These are phyloP conservation scores for Caenorhabditis wallacei DNA, from an alignment of 2,888 invertebrate genomes.

Conservation along the genomic window DNA sequence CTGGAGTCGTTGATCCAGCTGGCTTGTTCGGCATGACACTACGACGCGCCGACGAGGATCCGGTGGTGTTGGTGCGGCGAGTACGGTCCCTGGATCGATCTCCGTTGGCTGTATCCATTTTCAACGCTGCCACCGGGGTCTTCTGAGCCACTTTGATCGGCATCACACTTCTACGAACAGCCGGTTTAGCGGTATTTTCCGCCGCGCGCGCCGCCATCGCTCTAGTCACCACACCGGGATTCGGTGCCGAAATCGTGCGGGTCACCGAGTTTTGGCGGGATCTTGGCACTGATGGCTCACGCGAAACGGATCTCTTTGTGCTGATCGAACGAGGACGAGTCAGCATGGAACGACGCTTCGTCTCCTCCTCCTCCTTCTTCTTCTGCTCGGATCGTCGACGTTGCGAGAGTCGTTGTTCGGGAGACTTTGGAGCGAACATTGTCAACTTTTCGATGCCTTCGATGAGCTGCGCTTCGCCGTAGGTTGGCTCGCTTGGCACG, in stretches of 20 bases:
- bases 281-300: slow-evolving; percentile 28
- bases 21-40: slow-evolving; percentile 23
- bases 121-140: slow-evolving; percentile 27
- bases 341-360: slow-evolving; percentile 21
- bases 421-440: slow-evolving; percentile 57
- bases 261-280: slow-evolving; percentile 38
- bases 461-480: slow-evolving; percentile 31
- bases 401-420: slow-evolving; percentile 62
- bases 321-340: slow-evolving; percentile 44
- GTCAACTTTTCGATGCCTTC: slow-evolving; percentile 46
- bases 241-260: slow-evolving; percentile 31
- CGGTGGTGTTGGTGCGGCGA: slow-evolving; percentile 60
- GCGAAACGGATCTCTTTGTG: slow-evolving; percentile 26
- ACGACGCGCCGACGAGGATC: slow-evolving; percentile 21
- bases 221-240: slow-evolving; percentile 52
- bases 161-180: slow-evolving; percentile 58
- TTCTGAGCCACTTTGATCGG: slow-evolving; percentile 45
- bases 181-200: slow-evolving; percentile 24
- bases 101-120: slow-evolving; percentile 2
- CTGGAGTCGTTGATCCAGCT: slow-evolving; percentile 23
- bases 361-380: slow-evolving; percentile 49
- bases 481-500: slow-evolving; percentile 1
- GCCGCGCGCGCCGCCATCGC: slow-evolving; percentile 56
- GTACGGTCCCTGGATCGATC: slow-evolving; percentile 62
- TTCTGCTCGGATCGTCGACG: slow-evolving; percentile 59